Conservation (phyloP, 2,888 invertebrate species). For the Cataglyphis altisquamis region DNA sequence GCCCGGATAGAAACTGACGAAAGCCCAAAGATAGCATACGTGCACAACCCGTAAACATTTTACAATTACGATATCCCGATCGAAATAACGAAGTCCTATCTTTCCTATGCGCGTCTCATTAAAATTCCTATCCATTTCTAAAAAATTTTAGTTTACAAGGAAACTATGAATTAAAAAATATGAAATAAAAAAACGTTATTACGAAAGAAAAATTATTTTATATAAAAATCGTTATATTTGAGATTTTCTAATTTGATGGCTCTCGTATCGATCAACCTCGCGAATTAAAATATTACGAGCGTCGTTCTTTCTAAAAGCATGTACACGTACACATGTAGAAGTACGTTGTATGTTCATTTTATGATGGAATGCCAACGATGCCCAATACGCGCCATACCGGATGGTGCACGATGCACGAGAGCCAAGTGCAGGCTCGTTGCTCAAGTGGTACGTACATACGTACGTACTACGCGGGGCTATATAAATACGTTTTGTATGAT, state of each 20-base stretch:
- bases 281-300: conserved; percentile 31
- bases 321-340: background rate
- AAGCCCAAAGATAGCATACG: conserved; percentile 10
- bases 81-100: background rate
- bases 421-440: conserved; percentile 44
- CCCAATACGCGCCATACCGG: conserved; percentile 63
- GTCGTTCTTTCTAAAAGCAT: background rate
- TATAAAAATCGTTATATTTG: background rate
- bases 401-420: conserved; percentile 56
- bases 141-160: background rate
- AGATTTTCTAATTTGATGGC: background rate
- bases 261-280: conserved; percentile 10
- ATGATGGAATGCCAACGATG: conserved; percentile 74
- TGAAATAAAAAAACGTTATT: background rate
- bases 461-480: conserved; percentile 56
- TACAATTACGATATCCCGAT: conserved; percentile 2
- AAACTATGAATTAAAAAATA: background rate
- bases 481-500: conserved; percentile 64
- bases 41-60: background rate
- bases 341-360: background rate
- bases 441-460: conserved; percentile 47
- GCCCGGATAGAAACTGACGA: conserved; percentile 21
- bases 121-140: background rate
- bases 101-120: background rate
- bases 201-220: background rate